Evolutionary conservation across 2,113 vertebrate genomes (phyloP), one percentile per base, ranked within the genome.

Genomic region (Atractosteus spatula): DNA sequence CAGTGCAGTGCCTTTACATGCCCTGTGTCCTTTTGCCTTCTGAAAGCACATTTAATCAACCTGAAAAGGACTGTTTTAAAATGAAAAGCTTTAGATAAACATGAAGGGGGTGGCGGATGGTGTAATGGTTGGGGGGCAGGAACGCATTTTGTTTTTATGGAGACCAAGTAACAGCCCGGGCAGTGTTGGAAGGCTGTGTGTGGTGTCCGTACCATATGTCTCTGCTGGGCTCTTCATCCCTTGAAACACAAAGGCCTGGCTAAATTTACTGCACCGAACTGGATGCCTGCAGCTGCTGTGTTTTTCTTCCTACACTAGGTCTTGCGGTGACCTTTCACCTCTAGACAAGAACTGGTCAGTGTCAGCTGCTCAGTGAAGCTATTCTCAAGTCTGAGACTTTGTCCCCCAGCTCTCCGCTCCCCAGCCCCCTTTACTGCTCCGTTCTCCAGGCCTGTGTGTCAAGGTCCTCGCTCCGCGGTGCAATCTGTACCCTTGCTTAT

Each of bases 181-280:
- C n/a, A 16, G 42, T 13, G 43, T 3, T 43, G 42, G 62, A n/a
- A 8, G 29, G 68, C 47, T 70, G 10, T 55, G 54, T 7, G 12
- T 7, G 41, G 62, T 69, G 55, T 16, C 55, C 41, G 59, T 41
- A 44, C 68, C 68, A 70, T 70, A 70, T 70, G 68, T 70, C 68
- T 42, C 55, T 57, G 13, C 41, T n/a, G 41, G 42, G 68, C 55
- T 41, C 7, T 64, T 8, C 62, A 12, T 8, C 16, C 7, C 62
- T 14, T 13, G 13, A 7, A 14, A 3, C 59, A 62, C 13, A 62
- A 62, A 62, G 59, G 14, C 6, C 62, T 12, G 8, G 62, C 41
- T 6, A 41, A 41, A 64, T 64, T 64, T 64, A 64, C 17, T n/a
- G 62, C 41, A 17, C 41, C 17, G 8, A 10, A 17, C 41, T 42